Conservation (phyloP, 2,888 invertebrate species). For the Mechanitis mazaeus region DNA sequence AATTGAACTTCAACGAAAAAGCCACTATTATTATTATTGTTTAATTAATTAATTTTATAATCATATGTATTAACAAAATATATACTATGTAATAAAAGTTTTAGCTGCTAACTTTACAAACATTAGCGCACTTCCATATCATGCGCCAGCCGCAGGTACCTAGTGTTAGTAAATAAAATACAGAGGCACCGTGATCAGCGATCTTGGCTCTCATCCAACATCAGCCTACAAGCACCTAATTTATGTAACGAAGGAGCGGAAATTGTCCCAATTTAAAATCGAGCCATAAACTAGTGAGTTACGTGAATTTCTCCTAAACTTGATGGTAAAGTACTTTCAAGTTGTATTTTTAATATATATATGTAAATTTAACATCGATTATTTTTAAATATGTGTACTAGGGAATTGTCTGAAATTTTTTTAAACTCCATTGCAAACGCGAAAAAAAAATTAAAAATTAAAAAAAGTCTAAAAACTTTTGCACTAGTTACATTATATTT, state of each 20-base stretch:
- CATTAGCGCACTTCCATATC: neutral
- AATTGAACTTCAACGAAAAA: too few relatives aligned
- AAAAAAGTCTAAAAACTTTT: too few relatives aligned
- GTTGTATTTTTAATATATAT: neutral
- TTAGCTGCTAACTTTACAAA: neutral
- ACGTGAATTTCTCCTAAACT: constrained; percentile 19
- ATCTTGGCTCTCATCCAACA: constrained; percentile 42
- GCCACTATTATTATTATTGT: too few relatives aligned
- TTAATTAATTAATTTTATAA: too few relatives aligned
- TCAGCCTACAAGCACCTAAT: constrained; percentile 40
- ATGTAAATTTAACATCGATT: too few relatives aligned
- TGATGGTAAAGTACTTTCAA: neutral
- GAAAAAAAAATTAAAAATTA: too few relatives aligned
- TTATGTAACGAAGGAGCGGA: constrained; percentile 46
- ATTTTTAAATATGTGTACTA: too few relatives aligned
- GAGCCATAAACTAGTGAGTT: constrained; percentile 38
- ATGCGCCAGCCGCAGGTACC: neutral
- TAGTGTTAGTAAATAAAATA: neutral
- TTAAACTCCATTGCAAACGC: too few relatives aligned
- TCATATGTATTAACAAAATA: too few relatives aligned
- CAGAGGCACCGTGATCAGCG: constrained; percentile 9
- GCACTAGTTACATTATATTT: too few relatives aligned
- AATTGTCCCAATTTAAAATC: constrained; percentile 42
- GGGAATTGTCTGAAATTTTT: too few relatives aligned
- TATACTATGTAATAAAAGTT: neutral